Percentiles rank a stretch among this genome's conserved stretches.
phyloP scores from a whole-genome alignment of 2,797 vertebrate genomes.

The Propithecus deckenii region DNA sequence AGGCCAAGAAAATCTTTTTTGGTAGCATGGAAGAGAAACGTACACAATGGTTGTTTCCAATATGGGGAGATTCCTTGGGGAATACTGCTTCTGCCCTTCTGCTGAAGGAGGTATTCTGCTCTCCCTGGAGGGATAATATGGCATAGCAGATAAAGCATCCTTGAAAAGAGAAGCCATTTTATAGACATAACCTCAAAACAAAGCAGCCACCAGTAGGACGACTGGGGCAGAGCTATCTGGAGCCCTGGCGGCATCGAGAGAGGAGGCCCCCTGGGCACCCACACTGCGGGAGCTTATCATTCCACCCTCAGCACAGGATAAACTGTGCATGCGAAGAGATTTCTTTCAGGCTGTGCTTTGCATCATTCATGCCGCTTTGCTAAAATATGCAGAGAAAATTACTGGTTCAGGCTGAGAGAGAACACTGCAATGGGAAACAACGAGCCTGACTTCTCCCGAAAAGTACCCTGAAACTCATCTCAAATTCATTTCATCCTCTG shows the following conservation, averaged over 20 bases:
- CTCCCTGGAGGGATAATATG: background rate
- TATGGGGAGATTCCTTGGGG: background rate
- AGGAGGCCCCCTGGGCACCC: background rate
- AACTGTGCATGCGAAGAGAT: background rate
- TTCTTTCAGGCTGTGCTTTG: background rate
- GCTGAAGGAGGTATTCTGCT: background rate
- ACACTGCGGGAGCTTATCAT: background rate
- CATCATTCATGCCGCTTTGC: conserved; percentile 29
- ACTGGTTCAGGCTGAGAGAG: background rate
- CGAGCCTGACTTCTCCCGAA: background rate
- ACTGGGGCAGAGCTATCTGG: background rate
- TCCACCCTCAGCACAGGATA: background rate
- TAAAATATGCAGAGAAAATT: conserved; percentile 57
- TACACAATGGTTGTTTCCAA: background rate
- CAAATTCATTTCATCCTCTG: background rate
- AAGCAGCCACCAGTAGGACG: background rate
- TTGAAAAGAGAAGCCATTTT: background rate
- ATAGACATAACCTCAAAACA: background rate
- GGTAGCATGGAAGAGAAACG: background rate
- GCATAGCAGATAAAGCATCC: background rate
- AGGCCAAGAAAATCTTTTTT: background rate
- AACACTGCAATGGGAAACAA: background rate
- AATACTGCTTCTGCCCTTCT: background rate
- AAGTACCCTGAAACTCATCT: background rate
- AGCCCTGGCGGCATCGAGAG: background rate